Percentiles rank a stretch among this genome's conserved stretches.
phyloP scores from a whole-genome alignment of 2,888 invertebrate species.

The Lasioglossum malachurum region DNA sequence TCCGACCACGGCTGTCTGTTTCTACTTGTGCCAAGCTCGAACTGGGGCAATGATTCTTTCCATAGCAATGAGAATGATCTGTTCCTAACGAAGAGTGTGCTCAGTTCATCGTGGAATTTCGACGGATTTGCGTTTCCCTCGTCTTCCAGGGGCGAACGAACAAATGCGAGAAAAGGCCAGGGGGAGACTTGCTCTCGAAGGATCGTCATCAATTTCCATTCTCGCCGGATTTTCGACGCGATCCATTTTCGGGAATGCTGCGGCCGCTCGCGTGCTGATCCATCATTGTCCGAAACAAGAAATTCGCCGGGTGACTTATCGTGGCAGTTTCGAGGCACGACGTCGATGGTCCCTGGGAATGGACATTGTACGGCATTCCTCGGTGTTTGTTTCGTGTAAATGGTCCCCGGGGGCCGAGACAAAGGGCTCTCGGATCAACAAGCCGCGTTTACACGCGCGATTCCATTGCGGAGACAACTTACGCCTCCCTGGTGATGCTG shows the following conservation, averaged over 20 bases:
- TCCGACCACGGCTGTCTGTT: not conserved
- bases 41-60: not conserved
- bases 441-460: slow-evolving; percentile 42
- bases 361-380: slow-evolving; percentile 45
- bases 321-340: slow-evolving; percentile 46
- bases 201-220: slow-evolving; percentile 35
- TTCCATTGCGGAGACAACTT: slow-evolving; percentile 12
- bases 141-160: not conserved
- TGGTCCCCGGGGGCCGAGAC: slow-evolving; percentile 40
- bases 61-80: not conserved
- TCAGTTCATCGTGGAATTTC: not conserved
- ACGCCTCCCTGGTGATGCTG: not conserved
- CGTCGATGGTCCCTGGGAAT: slow-evolving; percentile 45
- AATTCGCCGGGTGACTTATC: slow-evolving; percentile 45
- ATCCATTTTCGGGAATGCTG: not conserved
- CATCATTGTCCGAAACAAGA: slow-evolving; percentile 44
- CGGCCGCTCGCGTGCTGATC: slow-evolving; percentile 15
- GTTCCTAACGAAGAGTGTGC: not conserved
- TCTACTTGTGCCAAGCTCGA: not conserved
- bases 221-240: slow-evolving; percentile 15
- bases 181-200: not conserved
- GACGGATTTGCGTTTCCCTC: not conserved
- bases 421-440: slow-evolving; percentile 52
- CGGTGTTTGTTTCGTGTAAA: slow-evolving; percentile 54
- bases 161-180: not conserved